Conservation (phyloP, 2,797 vertebrate species). For the Apodemus agrarius region DNA sequence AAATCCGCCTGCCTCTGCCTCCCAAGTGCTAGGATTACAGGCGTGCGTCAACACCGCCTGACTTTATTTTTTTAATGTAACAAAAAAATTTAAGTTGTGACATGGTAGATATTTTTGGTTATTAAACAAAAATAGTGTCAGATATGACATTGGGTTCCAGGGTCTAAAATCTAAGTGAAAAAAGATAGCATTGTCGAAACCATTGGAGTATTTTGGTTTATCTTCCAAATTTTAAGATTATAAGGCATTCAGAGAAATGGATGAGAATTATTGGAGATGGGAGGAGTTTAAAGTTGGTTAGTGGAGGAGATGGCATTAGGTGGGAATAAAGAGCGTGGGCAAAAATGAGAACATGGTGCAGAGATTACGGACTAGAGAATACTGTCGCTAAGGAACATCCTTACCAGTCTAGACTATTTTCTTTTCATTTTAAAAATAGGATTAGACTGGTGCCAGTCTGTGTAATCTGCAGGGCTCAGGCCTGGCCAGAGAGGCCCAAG, state of each 20-base stretch:
- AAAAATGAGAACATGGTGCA: neutral
- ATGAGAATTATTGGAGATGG: neutral
- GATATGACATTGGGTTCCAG: conserved; percentile 28
- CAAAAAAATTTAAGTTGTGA: conserved; percentile 18
- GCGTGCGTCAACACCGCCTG: too few relatives aligned
- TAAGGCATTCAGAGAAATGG: neutral
- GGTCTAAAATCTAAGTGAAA: neutral
- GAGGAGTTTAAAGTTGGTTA: neutral
- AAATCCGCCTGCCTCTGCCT: too few relatives aligned
- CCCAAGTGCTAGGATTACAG: too few relatives aligned
- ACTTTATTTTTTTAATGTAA: neutral
- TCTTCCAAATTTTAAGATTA: neutral
- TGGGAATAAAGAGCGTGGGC: neutral
- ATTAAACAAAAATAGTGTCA: neutral
- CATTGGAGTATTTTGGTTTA: neutral
- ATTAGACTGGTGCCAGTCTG: neutral
- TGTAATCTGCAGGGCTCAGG: neutral
- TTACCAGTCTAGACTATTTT: too few relatives aligned
- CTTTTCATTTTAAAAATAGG: neutral
- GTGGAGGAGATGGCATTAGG: conserved; percentile 3
- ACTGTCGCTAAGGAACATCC: neutral
- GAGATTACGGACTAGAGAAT: neutral
- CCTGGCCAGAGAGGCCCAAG: neutral
- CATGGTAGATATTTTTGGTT: neutral
- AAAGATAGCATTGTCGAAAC: neutral